Percentiles rank a stretch among this genome's conserved stretches.
These are phyloP conservation scores for Ahaetulla prasina DNA, from an alignment of 2,113 vertebrate species.

Conservation along the genomic window DNA sequence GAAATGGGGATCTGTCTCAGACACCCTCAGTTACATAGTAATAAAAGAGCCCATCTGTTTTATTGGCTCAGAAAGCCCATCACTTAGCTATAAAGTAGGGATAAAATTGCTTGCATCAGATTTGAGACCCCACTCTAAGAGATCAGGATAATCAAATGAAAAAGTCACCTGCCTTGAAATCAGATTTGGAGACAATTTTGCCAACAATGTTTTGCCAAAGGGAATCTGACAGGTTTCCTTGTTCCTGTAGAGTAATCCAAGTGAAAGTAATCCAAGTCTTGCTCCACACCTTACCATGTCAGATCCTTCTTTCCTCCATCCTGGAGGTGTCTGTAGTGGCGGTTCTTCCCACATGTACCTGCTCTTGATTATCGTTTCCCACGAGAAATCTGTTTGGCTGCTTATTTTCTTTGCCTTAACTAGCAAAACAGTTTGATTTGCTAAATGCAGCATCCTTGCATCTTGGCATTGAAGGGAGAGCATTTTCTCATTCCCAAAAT, in stretches of 20 bases:
- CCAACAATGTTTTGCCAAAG: not conserved
- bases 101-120: not conserved
- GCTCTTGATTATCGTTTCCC: not conserved
- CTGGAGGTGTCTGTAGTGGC: not conserved
- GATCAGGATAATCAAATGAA: not conserved
- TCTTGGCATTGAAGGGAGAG: not conserved
- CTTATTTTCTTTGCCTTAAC: slow-evolving; percentile 19
- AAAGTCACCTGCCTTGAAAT: not conserved
- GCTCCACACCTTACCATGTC: not conserved
- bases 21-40: not conserved
- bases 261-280: not conserved
- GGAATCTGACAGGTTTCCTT: not conserved
- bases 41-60: not conserved
- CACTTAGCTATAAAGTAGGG: not conserved
- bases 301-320: not conserved
- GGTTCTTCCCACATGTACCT: not conserved
- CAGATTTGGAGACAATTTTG: not conserved
- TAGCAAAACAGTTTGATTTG: not conserved
- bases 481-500: not conserved
- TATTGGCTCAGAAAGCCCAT: not conserved
- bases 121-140: not conserved
- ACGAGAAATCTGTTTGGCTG: not conserved
- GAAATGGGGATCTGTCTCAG: not conserved
- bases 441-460: not conserved
- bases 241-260: no score